These are phyloP conservation scores for Petrocephalus sullivani DNA, from an alignment of 2,797 vertebrate species.

Conservation along the genomic window DNA sequence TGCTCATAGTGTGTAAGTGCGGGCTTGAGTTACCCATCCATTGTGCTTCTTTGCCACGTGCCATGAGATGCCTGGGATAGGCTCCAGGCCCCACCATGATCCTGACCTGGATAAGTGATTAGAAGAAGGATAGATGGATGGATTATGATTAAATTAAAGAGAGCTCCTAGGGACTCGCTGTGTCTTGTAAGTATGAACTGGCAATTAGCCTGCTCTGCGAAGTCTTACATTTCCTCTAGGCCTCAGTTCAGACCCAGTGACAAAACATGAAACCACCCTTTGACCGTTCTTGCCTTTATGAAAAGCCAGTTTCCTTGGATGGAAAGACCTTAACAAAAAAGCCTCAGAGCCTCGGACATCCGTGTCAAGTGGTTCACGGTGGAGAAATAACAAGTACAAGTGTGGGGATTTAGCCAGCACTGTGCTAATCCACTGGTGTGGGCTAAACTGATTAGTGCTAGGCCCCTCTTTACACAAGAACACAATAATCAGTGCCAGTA, in stretches of 20 bases:
- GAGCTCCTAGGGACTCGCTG: neutral
- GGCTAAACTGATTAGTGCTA: neutral
- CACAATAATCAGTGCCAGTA: neutral
- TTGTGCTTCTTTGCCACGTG: neutral
- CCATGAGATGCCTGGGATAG: neutral
- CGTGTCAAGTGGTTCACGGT: neutral
- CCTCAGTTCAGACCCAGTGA: neutral
- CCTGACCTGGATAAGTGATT: neutral
- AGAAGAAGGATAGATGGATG: neutral
- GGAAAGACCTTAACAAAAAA: neutral
- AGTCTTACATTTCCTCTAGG: neutral
- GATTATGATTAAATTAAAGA: neutral
- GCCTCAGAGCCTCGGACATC: neutral
- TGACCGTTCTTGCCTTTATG: neutral
- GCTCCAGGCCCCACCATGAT: neutral
- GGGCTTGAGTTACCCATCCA: neutral
- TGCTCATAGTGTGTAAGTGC: neutral
- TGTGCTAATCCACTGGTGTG: neutral
- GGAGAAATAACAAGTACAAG: neutral
- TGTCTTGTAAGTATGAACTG: neutral
- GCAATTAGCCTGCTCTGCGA: neutral
- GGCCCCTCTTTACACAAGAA: neutral
- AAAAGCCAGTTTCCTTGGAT: neutral
- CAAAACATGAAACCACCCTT: neutral
- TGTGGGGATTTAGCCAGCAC: neutral